Conservation (phyloP, 2,888 invertebrate species). For the Volucella inanis region DNA sequence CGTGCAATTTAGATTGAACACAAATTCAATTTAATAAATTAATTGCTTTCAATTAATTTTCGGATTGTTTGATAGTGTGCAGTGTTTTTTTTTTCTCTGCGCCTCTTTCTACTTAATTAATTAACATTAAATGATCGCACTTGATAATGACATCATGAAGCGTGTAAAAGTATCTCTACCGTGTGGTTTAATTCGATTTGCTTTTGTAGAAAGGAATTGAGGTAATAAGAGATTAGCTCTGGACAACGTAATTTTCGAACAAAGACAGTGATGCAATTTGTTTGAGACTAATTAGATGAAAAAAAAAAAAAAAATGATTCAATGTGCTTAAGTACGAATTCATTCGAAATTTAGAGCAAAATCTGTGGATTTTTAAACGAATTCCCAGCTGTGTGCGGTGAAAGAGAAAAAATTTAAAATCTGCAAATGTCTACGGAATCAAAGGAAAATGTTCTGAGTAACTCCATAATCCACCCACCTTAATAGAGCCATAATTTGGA, state of each 20-base stretch:
- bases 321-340: too few relatives aligned
- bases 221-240: conserved; percentile 24
- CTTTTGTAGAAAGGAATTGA: conserved; percentile 9
- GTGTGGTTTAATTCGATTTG: conserved; percentile 27
- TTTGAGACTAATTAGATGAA: not conserved
- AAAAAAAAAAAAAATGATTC: too few relatives aligned
- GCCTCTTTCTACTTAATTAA: conserved; percentile 31
- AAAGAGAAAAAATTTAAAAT: too few relatives aligned
- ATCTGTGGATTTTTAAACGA: too few relatives aligned
- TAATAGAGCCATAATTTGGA: too few relatives aligned
- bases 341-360: too few relatives aligned
- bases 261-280: not conserved
- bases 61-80: not conserved
- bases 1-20: conserved; percentile 37
- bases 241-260: not conserved
- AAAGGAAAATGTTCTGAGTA: too few relatives aligned
- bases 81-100: not conserved
- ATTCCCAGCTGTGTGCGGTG: too few relatives aligned
- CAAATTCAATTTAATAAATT: conserved; percentile 55
- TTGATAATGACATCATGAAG: conserved; percentile 55
- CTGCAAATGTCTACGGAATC: too few relatives aligned
- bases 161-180: not conserved
- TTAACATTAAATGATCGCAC: conserved; percentile 53
- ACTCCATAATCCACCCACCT: too few relatives aligned
- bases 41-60: conserved; percentile 64